A percentile compares a stretch with the other conserved stretches of the same genome.
Evolutionary conservation across 2,797 vertebrate genomes (phyloP).

Genomic region (Benthosema pterotum): DNA sequence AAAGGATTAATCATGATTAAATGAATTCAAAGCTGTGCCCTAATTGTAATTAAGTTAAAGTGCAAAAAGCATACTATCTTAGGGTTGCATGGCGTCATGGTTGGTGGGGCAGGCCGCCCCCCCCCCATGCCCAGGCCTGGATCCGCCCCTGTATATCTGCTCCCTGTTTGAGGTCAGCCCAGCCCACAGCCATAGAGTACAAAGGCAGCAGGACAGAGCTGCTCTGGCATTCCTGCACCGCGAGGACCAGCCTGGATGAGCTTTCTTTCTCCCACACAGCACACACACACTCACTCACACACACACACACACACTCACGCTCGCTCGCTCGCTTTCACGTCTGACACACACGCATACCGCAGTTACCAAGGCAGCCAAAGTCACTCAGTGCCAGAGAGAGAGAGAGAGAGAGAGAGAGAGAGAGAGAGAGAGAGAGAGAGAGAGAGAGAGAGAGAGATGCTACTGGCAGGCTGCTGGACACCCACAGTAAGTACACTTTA

Average conservation of each 20-base stretch:
- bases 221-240: constrained; percentile 59
- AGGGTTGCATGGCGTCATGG: too few relatives aligned
- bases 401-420: too few relatives aligned
- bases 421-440: too few relatives aligned
- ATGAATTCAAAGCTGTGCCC: too few relatives aligned
- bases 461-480: constrained; percentile 48
- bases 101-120: too few relatives aligned
- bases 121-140: too few relatives aligned
- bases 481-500: constrained; percentile 38
- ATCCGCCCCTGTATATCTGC: too few relatives aligned
- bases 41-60: too few relatives aligned
- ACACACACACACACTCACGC: constrained; percentile 1
- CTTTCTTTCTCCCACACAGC: constrained; percentile 34
- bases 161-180: constrained; percentile 73
- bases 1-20: too few relatives aligned
- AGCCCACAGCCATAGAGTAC: constrained; percentile 63
- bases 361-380: constrained; percentile 30
- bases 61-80: too few relatives aligned
- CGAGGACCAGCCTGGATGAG: constrained; percentile 43
- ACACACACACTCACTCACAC: constrained; percentile 19
- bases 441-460: too few relatives aligned
- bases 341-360: constrained; percentile 17
- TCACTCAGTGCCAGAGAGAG: constrained; percentile 26
- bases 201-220: constrained; percentile 61
- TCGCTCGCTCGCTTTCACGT: background rate